Conservation (phyloP, 2,797 vertebrate genomes). For the Craterocephalus amniculus region DNA sequence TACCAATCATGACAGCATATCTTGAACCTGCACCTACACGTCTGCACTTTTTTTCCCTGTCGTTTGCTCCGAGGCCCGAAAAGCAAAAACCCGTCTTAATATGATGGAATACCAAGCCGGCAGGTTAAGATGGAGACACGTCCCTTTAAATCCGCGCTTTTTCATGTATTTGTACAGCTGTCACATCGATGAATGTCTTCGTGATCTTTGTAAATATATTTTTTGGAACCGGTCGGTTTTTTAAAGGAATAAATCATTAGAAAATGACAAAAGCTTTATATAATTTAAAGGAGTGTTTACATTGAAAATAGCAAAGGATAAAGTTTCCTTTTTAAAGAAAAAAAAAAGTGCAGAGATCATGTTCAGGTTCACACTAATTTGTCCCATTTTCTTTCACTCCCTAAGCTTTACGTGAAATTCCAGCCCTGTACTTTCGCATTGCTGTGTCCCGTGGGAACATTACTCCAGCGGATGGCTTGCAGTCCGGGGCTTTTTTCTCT, state of each 20-base stretch:
- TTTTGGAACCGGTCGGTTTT: conserved; percentile 8
- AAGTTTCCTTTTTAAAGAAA: conserved; percentile 8
- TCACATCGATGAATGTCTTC: conserved; percentile 18
- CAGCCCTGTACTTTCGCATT: conserved; percentile 23
- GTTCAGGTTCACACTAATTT: conserved; percentile 41
- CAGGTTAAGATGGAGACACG: conserved; percentile 19
- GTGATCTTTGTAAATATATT: conserved; percentile 8
- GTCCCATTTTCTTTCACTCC: conserved; percentile 29
- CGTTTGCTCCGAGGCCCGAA: conserved; percentile 48
- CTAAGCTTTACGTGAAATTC: conserved; percentile 38
- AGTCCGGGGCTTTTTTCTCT: conserved; percentile 15
- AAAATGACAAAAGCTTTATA: conserved; percentile 11
- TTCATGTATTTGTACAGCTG: conserved; percentile 35
- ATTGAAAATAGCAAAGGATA: conserved; percentile 14
- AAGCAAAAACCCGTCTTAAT: conserved; percentile 48
- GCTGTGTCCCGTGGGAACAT: conserved; percentile 49
- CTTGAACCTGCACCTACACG: conserved; percentile 63
- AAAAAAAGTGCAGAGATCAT: conserved; percentile 16
- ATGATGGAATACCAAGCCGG: conserved; percentile 41
- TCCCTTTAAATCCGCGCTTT: conserved; percentile 20
- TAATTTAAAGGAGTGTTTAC: conserved; percentile 18
- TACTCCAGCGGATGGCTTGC: conserved; percentile 40
- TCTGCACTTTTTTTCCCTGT: conserved; percentile 46
- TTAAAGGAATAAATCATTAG: conserved; percentile 11
- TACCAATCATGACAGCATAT: conserved; percentile 42